Evolutionary conservation across 2,888 invertebrate species (phyloP), one percentile per base, ranked within the genome.

Genomic region (Mamestra brassicae): DNA sequence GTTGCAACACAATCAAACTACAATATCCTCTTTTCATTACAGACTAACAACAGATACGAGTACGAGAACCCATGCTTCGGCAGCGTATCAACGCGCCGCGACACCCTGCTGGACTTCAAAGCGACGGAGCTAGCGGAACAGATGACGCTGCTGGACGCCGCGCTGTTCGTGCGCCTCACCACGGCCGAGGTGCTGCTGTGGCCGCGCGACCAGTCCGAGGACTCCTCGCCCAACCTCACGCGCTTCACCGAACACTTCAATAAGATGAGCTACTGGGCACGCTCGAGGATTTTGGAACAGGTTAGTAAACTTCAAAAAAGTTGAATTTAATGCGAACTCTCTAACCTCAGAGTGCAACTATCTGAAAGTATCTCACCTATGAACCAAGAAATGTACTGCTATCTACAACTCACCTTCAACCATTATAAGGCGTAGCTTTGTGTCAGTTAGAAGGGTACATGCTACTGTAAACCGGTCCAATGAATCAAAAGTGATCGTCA

Each of bases 241-340:
- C 97, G 98, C 85, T 99, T 99, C 93, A 99, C 99, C 0, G 99
- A 99, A 93, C 99, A 99, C 95, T 99, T 99, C 95, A 99, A 99
- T 93, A 99, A 99, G 96, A 99, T 99, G 99, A 99, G 99, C 76
- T 99, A 98, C 92, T 99, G 99, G 99, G 99, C 99, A 60, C 97
- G 99, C 72, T 99, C 99, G 4, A 97, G 98, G 92, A 99, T 99
- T 89, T 96, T 99, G 70, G 98, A 98, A 88, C 98, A 98, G 92
- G 95, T 94, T 42, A n/a, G 83, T 66, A 61, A 15, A 52, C 4
- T 4, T 36, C 2, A 36, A 50, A 10, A 52, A 42, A 17, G n/a
- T 52, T 45, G 4, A 72, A 57, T 55, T 55, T 10, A 4, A 11
- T 11, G 55, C 10, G 5, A 34, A 1, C 0, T 26, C 26, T 55